Evolutionary conservation across 1,140 invertebrate species (phyloP).

Genomic region (Globodera rostochiensis): DNA sequence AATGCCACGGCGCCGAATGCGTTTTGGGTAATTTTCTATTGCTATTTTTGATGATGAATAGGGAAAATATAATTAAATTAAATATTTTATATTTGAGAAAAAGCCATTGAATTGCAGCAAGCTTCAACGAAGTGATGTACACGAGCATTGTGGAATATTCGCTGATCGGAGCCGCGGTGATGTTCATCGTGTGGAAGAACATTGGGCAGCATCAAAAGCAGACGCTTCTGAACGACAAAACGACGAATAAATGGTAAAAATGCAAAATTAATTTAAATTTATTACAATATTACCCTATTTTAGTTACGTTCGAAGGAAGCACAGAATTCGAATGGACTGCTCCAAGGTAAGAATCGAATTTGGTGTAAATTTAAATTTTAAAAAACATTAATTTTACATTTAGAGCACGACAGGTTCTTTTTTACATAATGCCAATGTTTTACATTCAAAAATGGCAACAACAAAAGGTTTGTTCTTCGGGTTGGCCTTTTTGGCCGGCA

Average conservation of each 20-base stretch:
- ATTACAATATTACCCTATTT: not conserved
- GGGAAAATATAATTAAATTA: slow-evolving; percentile 3
- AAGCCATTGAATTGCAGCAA: slow-evolving; percentile 60
- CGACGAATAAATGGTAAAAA: slow-evolving; percentile 17
- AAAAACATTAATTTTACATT: not conserved
- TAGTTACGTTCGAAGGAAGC: slow-evolving; percentile 49
- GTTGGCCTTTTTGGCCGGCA: slow-evolving; percentile 59
- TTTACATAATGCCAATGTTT: not conserved
- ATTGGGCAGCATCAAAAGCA: slow-evolving; percentile 27
- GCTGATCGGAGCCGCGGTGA: slow-evolving; percentile 90
- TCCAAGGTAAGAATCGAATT: slow-evolving; percentile 54
- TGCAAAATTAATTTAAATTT: slow-evolving; percentile 15
- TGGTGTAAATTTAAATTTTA: not conserved
- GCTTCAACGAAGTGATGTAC: slow-evolving; percentile 85
- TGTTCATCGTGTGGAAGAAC: slow-evolving; percentile 75
- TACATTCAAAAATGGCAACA: slow-evolving; percentile 6
- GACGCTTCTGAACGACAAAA: not conserved
- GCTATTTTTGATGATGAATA: not conserved
- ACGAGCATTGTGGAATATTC: slow-evolving; percentile 93
- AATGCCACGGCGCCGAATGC: slow-evolving; percentile 59
- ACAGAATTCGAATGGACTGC: slow-evolving; percentile 62
- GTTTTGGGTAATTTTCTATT: slow-evolving; percentile 47
- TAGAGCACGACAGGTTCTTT: slow-evolving; percentile 16
- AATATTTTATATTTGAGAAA: not conserved
- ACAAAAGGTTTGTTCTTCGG: slow-evolving; percentile 55